Percentiles rank a stretch among this genome's conserved stretches.
These are phyloP conservation scores for Oophaga sylvatica DNA, from an alignment of 2,797 vertebrate genomes.

Conservation along the genomic window DNA sequence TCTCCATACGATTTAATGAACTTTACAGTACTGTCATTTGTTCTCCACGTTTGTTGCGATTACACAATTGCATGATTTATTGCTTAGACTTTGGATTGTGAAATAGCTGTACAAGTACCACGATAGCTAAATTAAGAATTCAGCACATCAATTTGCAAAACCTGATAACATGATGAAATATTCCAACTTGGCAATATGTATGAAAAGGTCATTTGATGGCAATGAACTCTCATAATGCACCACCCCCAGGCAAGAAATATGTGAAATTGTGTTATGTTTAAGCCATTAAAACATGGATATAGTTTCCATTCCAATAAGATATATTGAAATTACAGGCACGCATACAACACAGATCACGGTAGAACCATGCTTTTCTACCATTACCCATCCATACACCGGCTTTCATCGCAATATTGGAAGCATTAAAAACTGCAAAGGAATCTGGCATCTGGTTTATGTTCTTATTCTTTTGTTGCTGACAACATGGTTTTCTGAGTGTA, in stretches of 20 bases:
- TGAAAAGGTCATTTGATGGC: background rate
- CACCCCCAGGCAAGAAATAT: background rate
- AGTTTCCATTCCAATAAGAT: slow-evolving; percentile 67
- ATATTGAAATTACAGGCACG: slow-evolving; percentile 69
- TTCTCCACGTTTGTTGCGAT: background rate
- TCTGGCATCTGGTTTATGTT: slow-evolving; percentile 66
- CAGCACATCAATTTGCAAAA: background rate
- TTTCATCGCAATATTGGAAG: background rate
- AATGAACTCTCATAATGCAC: background rate
- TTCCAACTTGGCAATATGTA: background rate
- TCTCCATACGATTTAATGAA: background rate
- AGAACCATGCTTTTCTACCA: background rate
- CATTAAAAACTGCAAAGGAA: background rate
- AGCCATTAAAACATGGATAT: slow-evolving; percentile 71
- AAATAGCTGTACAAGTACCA: background rate
- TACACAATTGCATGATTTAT: background rate
- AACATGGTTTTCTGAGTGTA: slow-evolving; percentile 62
- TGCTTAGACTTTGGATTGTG: slow-evolving; percentile 5
- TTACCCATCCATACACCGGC: background rate
- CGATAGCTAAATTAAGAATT: background rate
- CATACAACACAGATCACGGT: background rate
- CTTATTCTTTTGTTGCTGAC: slow-evolving; percentile 77
- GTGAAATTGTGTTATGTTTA: slow-evolving; percentile 33
- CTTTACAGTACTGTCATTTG: background rate
- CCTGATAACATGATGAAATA: background rate